Conservation (phyloP, 2,113 vertebrate genomes). For the Myiopsitta monachus region DNA sequence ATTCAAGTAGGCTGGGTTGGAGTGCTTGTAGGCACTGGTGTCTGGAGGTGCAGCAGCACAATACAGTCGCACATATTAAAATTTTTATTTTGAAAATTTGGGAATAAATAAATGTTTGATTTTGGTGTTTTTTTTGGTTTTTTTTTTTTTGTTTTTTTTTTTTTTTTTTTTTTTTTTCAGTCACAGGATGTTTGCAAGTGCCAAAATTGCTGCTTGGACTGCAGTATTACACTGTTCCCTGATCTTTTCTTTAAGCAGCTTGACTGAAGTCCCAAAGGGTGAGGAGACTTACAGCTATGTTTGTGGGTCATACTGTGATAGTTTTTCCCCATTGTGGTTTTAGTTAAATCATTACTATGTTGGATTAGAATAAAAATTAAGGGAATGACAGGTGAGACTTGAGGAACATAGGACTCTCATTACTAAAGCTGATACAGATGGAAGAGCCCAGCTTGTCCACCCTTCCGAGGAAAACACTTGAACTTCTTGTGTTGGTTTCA, state of each 20-base stretch:
- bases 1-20: background rate
- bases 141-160: background rate
- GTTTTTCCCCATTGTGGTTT: background rate
- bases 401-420: background rate
- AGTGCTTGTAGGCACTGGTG: background rate
- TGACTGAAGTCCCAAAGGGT: background rate
- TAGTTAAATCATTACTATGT: background rate
- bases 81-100: background rate
- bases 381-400: background rate
- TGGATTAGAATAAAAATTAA: background rate
- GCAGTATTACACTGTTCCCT: background rate
- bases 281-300: fast-evolving
- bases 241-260: background rate
- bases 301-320: background rate
- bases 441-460: fast-evolving
- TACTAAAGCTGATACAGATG: background rate
- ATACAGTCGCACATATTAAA: background rate
- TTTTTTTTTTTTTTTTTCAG: background rate
- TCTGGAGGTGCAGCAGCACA: background rate
- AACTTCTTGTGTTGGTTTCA: background rate
- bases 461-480: background rate
- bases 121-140: too few relatives aligned
- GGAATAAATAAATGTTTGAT: background rate
- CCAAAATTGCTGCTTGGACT: background rate
- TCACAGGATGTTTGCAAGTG: background rate